A percentile compares a stretch with the other conserved stretches of the same genome.
These are phyloP conservation scores for Drosophila multiciliata DNA, from an alignment of 2,888 invertebrate genomes.

Conservation along the genomic window DNA sequence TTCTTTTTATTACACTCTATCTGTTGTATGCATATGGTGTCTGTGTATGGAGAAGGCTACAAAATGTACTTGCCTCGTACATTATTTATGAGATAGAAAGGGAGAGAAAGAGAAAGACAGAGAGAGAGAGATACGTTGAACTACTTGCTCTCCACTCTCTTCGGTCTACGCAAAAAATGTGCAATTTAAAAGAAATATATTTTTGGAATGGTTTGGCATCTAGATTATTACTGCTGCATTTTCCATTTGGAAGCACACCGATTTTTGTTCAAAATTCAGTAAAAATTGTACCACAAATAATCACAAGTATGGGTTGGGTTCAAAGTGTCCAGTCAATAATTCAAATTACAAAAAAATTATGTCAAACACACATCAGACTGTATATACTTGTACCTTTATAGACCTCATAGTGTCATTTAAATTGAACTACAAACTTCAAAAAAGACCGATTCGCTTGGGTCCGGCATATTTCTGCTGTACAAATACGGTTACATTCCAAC, in stretches of 20 bases:
- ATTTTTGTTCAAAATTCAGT: not conserved
- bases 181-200: not conserved
- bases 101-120: no score
- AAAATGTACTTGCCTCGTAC: not conserved
- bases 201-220: not conserved
- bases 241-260: not conserved
- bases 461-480: not conserved
- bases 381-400: not conserved
- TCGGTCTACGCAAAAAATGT: not conserved
- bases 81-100: not conserved
- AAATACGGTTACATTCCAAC: not conserved
- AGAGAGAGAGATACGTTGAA: slow-evolving; percentile 1
- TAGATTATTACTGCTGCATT: not conserved
- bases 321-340: not conserved
- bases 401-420: not conserved
- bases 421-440: not conserved
- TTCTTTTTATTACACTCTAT: not conserved
- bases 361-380: no score
- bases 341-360: not conserved
- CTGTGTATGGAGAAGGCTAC: not conserved
- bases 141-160: not conserved
- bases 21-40: not conserved
- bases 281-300: not conserved
- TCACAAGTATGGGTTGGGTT: not conserved
- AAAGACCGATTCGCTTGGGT: not conserved